Conservation (phyloP, 2,113 vertebrate species). For the Astatoreochromis straeleni region DNA sequence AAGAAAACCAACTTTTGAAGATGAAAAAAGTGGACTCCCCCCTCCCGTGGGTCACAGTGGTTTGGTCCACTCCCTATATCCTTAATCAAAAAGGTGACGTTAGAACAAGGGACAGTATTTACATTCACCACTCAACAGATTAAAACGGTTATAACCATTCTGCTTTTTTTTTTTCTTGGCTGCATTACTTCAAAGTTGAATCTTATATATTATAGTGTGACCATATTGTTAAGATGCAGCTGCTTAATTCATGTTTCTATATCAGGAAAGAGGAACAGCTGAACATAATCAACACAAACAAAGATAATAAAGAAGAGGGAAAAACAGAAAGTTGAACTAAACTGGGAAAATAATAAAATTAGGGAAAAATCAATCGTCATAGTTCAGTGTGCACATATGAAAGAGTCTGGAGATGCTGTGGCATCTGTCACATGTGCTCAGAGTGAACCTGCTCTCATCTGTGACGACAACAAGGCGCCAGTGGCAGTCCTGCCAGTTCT, state of each 20-base stretch:
- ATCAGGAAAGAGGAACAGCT: neutral
- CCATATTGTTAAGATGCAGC: neutral
- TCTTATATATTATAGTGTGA: rapidly evolving
- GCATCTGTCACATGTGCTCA: neutral
- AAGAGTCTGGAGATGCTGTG: neutral
- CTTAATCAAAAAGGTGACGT: neutral
- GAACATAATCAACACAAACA: neutral
- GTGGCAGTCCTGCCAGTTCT: neutral
- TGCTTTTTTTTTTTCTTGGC: rapidly evolving
- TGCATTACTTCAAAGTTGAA: neutral
- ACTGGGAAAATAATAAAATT: neutral
- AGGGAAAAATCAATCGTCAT: rapidly evolving
- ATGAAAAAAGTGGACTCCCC: neutral
- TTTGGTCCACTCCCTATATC: neutral
- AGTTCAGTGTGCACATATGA: neutral
- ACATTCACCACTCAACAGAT: neutral
- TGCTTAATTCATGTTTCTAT: neutral
- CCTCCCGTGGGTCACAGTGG: rapidly evolving
- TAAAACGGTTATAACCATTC: rapidly evolving
- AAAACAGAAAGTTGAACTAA: neutral
- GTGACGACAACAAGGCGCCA: neutral
- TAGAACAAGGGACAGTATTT: neutral
- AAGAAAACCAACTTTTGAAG: neutral
- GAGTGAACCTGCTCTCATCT: neutral
- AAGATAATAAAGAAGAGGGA: neutral